Evolutionary conservation across 2,888 invertebrate species (phyloP).

Genomic region (Limenitis camilla): DNA sequence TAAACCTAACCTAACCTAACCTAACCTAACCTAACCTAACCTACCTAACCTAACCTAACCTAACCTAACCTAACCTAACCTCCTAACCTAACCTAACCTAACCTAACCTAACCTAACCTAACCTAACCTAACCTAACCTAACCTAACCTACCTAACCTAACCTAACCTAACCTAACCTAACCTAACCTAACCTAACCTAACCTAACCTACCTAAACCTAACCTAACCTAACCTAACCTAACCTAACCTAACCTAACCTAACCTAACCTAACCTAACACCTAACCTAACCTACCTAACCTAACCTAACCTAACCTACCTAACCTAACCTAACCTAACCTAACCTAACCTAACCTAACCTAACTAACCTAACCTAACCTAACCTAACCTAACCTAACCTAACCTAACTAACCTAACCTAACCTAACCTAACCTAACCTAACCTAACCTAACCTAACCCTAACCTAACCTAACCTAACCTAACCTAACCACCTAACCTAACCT

Average conservation of each 20-base stretch:
- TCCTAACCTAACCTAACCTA: too few species aligned
- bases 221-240: conserved; percentile 10
- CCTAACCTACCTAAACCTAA: conserved; percentile 29
- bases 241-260: conserved; percentile 6
- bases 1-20: conserved; percentile 27
- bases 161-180: too few species aligned
- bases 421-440: neutral
- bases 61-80: too few species aligned
- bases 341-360: conserved; percentile 19
- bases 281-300: too few species aligned
- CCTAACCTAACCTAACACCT: conserved; percentile 22
- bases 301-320: too few species aligned
- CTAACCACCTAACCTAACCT: too few species aligned
- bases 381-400: conserved; percentile 5
- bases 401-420: neutral
- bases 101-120: conserved; percentile 28
- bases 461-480: too few species aligned
- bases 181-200: conserved; percentile 26
- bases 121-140: conserved; percentile 26
- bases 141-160: too few species aligned
- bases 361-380: conserved; percentile 4
- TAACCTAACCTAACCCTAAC: too few species aligned
- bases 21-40: conserved; percentile 28
- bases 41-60: too few species aligned
- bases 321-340: conserved; percentile 19